Base-by-base conservation (phyloP, 2,797 vertebrate species). In the Cheirogaleus major region DNA sequence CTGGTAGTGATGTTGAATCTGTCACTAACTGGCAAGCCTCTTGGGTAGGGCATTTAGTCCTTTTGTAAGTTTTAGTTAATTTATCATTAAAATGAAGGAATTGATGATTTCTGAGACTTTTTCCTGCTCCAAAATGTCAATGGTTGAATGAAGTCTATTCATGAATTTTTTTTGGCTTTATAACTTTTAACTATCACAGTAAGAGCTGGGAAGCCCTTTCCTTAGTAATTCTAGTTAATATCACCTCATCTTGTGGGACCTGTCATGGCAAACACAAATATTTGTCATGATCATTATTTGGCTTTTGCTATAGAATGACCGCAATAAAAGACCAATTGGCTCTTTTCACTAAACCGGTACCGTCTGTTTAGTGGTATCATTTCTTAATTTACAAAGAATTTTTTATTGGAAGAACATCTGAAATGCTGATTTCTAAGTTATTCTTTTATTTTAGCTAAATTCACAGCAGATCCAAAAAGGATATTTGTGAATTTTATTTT, bases 351-450 rank as follows among this genome's bases (percentile, higher is more conserved):
- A 61, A 92, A 73, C 20, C 7, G 5, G 10, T 52, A 25, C 48
- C 25, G 61, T 32, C 63, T 93, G 23, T 69, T 79, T 80, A 61
- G 61, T 73, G 43, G 48, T 45, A 32, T 82, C 35, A 35, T 88
- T 93, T 89, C 45, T 80, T 57, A 72, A 59, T 88, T 85, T 76
- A 63, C 30, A 80, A 91, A 75, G 83, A 18, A 38, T 14, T 45
- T 38, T 76, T 85, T 86, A 32, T 22, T 70, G 59, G 5, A 88
- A 89, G 45, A 83, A 38, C 95, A 93, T 93, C 35, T 57, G 25
- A 96, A 92, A 93, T 95, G 48, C 45, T 95, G 45, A 55, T 50
- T 83, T 96, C 63, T 83, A 45, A 85, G 50, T 84, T 88, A 41
- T 38, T 91, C 7, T 94, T 93, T 92, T 95, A 38, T 85, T 84